A percentile compares a stretch with the other conserved stretches of the same genome.
These are phyloP conservation scores for Aleiodes testaceus DNA, from an alignment of 2,888 invertebrate genomes.

Conservation along the genomic window DNA sequence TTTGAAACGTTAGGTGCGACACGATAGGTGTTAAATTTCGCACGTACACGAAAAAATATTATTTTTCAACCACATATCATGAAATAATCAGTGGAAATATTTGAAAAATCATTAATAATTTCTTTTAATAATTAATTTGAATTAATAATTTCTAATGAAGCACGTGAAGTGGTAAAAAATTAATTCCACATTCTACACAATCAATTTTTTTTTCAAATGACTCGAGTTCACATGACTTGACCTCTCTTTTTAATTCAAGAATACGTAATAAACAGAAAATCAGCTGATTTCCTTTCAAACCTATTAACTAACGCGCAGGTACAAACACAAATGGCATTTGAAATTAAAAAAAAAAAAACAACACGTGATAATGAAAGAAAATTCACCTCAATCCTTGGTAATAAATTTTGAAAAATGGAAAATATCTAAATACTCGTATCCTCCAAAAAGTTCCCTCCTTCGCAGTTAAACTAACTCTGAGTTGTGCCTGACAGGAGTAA, in stretches of 20 bases:
- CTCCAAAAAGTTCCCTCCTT: constrained; percentile 7
- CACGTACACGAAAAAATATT: neutral
- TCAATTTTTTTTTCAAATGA: no score
- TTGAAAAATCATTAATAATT: no score
- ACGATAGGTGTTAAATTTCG: constrained; percentile 11
- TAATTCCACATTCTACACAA: no score
- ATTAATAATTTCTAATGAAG: no score
- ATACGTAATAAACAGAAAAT: no score
- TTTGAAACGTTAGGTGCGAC: neutral
- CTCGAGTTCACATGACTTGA: no score
- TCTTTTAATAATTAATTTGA: no score
- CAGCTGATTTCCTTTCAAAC: neutral
- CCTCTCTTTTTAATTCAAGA: no score
- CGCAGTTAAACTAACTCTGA: constrained; percentile 24
- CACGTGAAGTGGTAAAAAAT: no score
- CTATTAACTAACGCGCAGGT: neutral
- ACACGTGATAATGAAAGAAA: constrained; percentile 14
- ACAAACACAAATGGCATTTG: constrained; percentile 12
- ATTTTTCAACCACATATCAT: neutral
- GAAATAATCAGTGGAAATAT: no score
- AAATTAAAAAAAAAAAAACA: neutral
- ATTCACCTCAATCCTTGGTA: neutral
- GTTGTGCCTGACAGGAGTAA: constrained; percentile 1
- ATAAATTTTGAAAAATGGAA: neutral
- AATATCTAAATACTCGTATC: constrained; percentile 6